Percentiles rank a stretch among this genome's conserved stretches.
Evolutionary conservation across 1,140 invertebrate species (phyloP).

Genomic region (Araneus ventricosus): DNA sequence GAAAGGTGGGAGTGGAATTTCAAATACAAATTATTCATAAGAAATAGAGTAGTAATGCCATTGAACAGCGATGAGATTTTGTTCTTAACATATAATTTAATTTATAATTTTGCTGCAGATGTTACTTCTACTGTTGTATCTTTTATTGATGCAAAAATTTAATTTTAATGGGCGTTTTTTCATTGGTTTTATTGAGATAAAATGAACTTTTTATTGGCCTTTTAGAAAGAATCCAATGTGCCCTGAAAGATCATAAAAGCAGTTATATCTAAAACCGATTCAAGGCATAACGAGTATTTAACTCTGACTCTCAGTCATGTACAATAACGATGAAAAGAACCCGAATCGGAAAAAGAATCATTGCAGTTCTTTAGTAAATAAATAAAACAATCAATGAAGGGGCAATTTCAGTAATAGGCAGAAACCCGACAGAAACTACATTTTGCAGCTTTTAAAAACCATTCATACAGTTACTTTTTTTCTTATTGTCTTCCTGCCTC

Average conservation of each 20-base stretch:
- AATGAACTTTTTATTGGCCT: neutral
- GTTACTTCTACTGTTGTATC: no score
- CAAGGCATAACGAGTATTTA: neutral
- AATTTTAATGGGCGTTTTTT: no score
- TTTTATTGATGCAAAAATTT: no score
- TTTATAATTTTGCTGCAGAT: no score
- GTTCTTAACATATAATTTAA: no score
- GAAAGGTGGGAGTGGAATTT: no score
- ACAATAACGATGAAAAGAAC: neutral
- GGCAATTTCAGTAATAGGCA: constrained; percentile 54
- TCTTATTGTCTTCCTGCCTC: neutral
- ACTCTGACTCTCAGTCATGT: neutral
- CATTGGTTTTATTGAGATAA: neutral
- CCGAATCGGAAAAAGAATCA: constrained; percentile 41
- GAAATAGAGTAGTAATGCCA: no score
- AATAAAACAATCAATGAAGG: constrained; percentile 59
- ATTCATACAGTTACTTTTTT: neutral
- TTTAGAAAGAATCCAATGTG: neutral
- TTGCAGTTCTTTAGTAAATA: neutral
- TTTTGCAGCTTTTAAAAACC: constrained; percentile 25
- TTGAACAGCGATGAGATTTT: no score
- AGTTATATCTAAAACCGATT: constrained; percentile 8
- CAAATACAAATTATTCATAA: no score
- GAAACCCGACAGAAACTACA: neutral
- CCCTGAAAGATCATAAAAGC: neutral